A percentile compares a stretch with the other conserved stretches of the same genome.
Evolutionary conservation across 2,113 vertebrate species (phyloP).

Genomic region (Otocyon megalotis): DNA sequence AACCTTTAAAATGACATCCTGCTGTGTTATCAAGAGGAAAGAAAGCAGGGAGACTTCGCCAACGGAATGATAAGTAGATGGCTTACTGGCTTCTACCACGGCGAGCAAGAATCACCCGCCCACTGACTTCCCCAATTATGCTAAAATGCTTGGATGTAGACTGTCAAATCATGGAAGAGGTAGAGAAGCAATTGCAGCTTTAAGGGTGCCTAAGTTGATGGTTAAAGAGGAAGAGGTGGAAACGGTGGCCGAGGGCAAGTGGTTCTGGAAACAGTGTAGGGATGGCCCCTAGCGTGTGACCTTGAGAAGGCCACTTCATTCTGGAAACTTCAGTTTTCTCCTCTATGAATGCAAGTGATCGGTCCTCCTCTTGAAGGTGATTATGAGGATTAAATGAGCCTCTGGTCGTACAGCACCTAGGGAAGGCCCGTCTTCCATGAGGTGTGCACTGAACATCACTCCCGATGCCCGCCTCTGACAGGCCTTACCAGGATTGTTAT

Average conservation of each 20-base stretch:
- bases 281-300: neutral
- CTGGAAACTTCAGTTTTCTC: neutral
- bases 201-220: neutral
- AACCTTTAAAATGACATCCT: conserved; percentile 53
- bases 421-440: neutral
- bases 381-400: neutral
- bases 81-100: neutral
- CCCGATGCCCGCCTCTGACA: neutral
- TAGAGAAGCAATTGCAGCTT: conserved; percentile 34
- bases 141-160: conserved; percentile 46
- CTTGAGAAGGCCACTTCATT: neutral
- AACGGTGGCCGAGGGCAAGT: neutral
- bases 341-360: neutral
- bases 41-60: neutral
- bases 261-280: neutral
- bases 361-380: neutral
- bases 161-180: neutral
- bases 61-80: conserved; percentile 50
- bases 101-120: neutral
- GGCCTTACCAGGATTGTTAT: neutral
- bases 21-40: conserved; percentile 38
- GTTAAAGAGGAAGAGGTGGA: neutral
- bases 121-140: conserved; percentile 52
- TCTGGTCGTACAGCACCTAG: neutral
- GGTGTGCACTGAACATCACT: neutral